These are phyloP conservation scores for Troides helena DNA, from an alignment of 2,888 invertebrate genomes.

Conservation along the genomic window DNA sequence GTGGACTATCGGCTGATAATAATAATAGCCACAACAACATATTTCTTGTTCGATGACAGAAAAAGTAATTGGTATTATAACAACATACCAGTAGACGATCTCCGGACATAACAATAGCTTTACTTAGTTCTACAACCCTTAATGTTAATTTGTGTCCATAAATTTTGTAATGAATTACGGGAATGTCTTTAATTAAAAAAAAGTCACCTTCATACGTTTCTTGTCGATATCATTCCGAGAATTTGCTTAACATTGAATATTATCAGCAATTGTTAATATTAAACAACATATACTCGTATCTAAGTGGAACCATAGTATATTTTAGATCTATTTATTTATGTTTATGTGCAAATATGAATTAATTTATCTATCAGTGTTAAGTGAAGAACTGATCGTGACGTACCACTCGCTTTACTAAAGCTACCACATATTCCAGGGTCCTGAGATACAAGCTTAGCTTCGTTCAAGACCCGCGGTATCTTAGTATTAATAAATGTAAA, in stretches of 20 bases:
- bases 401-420: no score
- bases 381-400: neutral
- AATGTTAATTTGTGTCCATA: neutral
- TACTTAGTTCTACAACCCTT: no score
- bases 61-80: no score
- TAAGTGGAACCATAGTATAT: neutral
- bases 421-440: no score
- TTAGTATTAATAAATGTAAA: no score
- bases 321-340: neutral
- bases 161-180: neutral
- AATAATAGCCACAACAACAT: no score
- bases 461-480: no score
- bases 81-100: no score
- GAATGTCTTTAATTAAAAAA: neutral
- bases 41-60: no score
- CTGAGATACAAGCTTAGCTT: no score
- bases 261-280: neutral
- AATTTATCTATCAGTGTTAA: neutral
- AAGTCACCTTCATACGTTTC: conserved; percentile 2
- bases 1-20: no score
- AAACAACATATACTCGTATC: neutral
- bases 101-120: no score
- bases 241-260: conserved; percentile 3
- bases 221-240: conserved; percentile 1
- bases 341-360: neutral